Conservation (phyloP, 2,797 vertebrate species). For the Oryzias dopingdopingensis region DNA sequence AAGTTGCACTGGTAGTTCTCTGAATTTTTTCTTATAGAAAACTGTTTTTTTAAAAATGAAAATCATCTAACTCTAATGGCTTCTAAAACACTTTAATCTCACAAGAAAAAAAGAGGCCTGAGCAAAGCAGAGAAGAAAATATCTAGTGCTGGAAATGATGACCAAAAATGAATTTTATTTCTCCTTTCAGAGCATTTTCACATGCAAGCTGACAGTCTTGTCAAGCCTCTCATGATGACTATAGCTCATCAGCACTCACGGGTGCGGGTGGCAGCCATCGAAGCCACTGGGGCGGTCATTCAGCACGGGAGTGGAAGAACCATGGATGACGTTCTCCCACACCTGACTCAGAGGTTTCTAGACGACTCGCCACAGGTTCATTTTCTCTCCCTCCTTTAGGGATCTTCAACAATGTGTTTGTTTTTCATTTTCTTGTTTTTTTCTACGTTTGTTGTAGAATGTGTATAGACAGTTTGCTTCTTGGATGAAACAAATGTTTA, state of each 20-base stretch:
- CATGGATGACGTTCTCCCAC: conserved; percentile 89
- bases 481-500: too few relatives aligned
- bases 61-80: too few relatives aligned
- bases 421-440: background rate
- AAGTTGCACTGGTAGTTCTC: background rate
- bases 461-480: too few relatives aligned
- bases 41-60: too few relatives aligned
- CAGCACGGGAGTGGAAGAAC: conserved; percentile 85
- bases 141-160: background rate
- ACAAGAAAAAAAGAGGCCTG: too few relatives aligned
- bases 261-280: conserved; percentile 87
- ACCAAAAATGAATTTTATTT: conserved; percentile 3
- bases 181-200: conserved; percentile 87
- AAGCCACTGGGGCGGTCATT: conserved; percentile 88
- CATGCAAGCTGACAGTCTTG: conserved; percentile 89
- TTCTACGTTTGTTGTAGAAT: too few relatives aligned
- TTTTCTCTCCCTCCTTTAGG: background rate
- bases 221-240: conserved; percentile 89
- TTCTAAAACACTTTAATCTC: too few relatives aligned
- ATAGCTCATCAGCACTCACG: conserved; percentile 91
- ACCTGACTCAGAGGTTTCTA: conserved; percentile 93
- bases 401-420: background rate
- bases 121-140: too few relatives aligned
- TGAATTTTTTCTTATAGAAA: background rate
- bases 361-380: conserved; percentile 91